phyloP scores from a whole-genome alignment of 2,797 vertebrate species.

The Rhinella marina region DNA sequence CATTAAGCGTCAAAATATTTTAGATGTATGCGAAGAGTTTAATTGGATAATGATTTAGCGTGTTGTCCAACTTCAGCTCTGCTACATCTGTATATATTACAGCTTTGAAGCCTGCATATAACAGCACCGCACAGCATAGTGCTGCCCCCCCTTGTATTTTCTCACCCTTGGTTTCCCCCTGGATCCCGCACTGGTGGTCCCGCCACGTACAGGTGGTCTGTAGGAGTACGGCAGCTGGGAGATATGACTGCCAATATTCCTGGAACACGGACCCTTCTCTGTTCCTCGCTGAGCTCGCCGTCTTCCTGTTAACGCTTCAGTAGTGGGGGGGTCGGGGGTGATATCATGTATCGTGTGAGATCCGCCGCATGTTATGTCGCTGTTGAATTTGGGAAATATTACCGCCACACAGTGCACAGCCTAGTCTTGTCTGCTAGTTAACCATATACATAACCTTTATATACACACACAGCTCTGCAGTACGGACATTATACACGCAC shows the following conservation, averaged over 20 bases:
- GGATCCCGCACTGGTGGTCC: constrained; percentile 42
- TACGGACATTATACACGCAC: no score
- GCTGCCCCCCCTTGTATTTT: background rate
- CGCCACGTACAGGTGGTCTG: constrained; percentile 55
- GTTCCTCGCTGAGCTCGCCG: background rate
- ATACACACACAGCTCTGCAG: no score
- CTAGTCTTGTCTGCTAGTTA: background rate
- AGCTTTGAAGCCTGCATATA: background rate
- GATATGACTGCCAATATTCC: constrained; percentile 50
- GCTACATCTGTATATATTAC: background rate
- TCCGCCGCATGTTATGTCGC: background rate
- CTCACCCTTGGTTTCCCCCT: background rate
- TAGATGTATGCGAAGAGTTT: no score
- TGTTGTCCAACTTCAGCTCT: background rate
- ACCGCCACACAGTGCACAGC: background rate
- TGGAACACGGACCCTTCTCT: constrained; percentile 19
- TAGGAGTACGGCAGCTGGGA: constrained; percentile 54
- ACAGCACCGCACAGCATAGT: background rate
- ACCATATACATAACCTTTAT: no score
- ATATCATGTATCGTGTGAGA: background rate
- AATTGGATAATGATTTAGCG: no score
- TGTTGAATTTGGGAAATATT: background rate
- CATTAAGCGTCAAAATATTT: no score
- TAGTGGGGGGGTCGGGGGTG: background rate
- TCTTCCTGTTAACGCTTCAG: constrained; percentile 29